phyloP scores from a whole-genome alignment of 2,797 vertebrate genomes.

The Ctenopoma multispine region DNA sequence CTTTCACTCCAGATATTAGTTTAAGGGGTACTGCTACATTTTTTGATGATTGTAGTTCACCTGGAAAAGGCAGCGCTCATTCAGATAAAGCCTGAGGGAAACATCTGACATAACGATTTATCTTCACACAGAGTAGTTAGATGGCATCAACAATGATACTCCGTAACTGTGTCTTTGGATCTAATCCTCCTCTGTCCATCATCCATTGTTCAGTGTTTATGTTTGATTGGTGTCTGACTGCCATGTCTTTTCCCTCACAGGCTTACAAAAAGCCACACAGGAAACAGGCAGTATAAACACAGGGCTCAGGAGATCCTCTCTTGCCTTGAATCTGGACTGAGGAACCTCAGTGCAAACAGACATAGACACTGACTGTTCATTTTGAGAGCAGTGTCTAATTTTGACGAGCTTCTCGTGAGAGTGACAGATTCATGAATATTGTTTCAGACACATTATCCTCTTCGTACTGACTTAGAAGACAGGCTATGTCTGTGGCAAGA shows the following conservation, averaged over 20 bases:
- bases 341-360: slow-evolving; percentile 65
- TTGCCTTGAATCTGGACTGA: slow-evolving; percentile 53
- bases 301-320: slow-evolving; percentile 61
- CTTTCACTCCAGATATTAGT: slow-evolving; percentile 75
- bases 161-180: slow-evolving; percentile 36
- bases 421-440: background rate
- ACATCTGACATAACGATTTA: slow-evolving; percentile 13
- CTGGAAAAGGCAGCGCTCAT: slow-evolving; percentile 48
- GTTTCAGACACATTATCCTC: too few species aligned
- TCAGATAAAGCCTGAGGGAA: slow-evolving; percentile 36
- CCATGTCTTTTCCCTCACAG: slow-evolving; percentile 64
- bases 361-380: slow-evolving; percentile 54
- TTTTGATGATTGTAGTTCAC: slow-evolving; percentile 53
- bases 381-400: slow-evolving; percentile 24
- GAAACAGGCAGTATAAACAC: slow-evolving; percentile 81
- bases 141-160: slow-evolving; percentile 44
- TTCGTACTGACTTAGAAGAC: too few species aligned
- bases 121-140: background rate
- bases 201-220: slow-evolving; percentile 76
- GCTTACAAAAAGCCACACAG: slow-evolving; percentile 76
- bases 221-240: slow-evolving; percentile 73
- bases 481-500: too few species aligned
- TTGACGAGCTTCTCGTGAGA: background rate
- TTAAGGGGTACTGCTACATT: slow-evolving; percentile 34
- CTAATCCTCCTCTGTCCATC: slow-evolving; percentile 47